phyloP scores from a whole-genome alignment of 1,140 invertebrate species.

The Colletes latitarsis region DNA sequence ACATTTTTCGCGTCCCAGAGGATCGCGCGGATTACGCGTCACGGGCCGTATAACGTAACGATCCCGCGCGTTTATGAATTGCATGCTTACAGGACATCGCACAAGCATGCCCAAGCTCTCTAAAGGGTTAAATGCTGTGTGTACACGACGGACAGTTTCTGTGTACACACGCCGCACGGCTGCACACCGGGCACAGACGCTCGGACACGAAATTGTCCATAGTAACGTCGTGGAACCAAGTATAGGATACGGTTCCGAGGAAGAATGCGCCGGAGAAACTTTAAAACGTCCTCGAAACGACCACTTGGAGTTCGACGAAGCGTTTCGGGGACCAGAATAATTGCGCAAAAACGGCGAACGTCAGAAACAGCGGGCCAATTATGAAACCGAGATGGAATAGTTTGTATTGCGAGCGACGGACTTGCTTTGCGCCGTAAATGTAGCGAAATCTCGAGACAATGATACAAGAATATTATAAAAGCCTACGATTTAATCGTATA shows the following conservation, averaged over 20 bases:
- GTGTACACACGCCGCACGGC: slow-evolving; percentile 1
- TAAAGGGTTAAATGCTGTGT: slow-evolving; percentile 38
- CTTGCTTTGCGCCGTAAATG: no score
- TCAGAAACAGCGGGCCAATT: neutral
- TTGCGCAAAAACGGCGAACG: neutral
- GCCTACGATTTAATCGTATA: no score
- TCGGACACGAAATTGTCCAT: slow-evolving; percentile 30
- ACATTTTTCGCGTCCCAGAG: neutral
- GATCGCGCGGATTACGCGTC: slow-evolving; percentile 6
- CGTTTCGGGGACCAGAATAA: neutral
- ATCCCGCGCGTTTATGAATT: slow-evolving; percentile 6
- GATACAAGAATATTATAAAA: no score
- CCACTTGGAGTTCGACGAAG: no score
- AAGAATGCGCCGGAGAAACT: neutral
- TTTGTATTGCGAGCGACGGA: neutral
- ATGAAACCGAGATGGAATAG: neutral
- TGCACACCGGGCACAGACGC: neutral
- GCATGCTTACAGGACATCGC: neutral
- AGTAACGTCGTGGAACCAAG: neutral
- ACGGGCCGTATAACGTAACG: neutral
- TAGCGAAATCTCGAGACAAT: neutral
- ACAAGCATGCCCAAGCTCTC: slow-evolving; percentile 14
- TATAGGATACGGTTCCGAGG: neutral
- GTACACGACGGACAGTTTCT: slow-evolving; percentile 34
- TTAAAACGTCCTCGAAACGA: neutral